Evolutionary conservation across 2,113 vertebrate genomes (phyloP).

Genomic region (Stegastes partitus): DNA sequence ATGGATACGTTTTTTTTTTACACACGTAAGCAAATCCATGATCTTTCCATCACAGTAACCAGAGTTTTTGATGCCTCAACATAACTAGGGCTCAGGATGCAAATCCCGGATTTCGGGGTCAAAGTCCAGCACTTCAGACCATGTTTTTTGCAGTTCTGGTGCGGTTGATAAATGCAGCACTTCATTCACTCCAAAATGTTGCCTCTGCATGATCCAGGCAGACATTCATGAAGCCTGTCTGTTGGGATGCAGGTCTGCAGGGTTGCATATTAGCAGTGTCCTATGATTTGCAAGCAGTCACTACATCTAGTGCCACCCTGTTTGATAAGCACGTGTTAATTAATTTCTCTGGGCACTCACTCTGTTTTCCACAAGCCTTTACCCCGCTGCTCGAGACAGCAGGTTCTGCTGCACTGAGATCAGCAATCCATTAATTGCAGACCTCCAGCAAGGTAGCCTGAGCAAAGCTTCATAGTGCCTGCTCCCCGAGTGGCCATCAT

Average conservation of each 20-base stretch:
- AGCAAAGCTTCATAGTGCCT: slow-evolving; percentile 22
- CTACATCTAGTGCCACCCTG: not conserved
- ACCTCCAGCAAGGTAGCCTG: slow-evolving; percentile 26
- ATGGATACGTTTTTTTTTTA: no score
- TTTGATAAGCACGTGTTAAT: slow-evolving; percentile 11
- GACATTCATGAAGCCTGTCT: not conserved
- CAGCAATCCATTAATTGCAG: slow-evolving; percentile 42
- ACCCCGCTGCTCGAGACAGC: slow-evolving; percentile 30
- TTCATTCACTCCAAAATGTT: slow-evolving; percentile 8
- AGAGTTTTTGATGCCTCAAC: not conserved
- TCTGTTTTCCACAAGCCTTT: not conserved
- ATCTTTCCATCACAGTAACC: no score
- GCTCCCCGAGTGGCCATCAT: slow-evolving; percentile 47
- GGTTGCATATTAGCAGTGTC: not conserved
- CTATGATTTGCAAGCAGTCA: not conserved
- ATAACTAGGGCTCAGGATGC: not conserved
- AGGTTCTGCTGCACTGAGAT: not conserved
- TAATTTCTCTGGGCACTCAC: not conserved
- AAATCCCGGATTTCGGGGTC: slow-evolving; percentile 6
- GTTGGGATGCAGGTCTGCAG: no score
- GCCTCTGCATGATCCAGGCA: not conserved
- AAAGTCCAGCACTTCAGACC: not conserved
- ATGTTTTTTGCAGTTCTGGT: not conserved
- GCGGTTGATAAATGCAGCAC: not conserved
- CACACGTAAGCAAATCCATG: no score